These are phyloP conservation scores for Antheraea assamensis DNA, from an alignment of 2,888 invertebrate species.

Conservation along the genomic window DNA sequence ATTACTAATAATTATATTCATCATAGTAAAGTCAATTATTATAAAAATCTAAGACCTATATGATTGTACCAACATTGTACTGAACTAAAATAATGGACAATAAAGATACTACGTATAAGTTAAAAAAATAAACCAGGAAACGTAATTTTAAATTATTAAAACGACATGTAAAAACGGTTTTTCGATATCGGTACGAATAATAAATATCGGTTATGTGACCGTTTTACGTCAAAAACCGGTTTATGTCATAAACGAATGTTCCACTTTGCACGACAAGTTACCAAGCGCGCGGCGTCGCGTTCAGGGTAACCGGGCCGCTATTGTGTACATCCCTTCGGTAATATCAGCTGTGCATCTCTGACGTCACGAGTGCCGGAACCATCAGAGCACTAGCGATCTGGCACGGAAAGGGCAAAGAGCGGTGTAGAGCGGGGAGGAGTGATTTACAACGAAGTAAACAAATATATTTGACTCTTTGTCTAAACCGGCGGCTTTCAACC, in stretches of 20 bases:
- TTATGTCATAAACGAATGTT: background rate
- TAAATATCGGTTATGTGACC: background rate
- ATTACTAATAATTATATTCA: too few relatives aligned
- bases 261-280: background rate
- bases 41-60: too few relatives aligned
- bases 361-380: constrained; percentile 3
- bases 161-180: background rate
- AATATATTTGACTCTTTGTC: background rate
- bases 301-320: background rate
- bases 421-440: background rate
- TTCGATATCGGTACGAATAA: background rate
- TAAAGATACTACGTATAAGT: too few relatives aligned
- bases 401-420: background rate
- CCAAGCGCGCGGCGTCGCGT: background rate
- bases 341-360: constrained; percentile 2
- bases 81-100: too few relatives aligned
- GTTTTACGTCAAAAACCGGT: background rate
- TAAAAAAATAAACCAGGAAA: background rate
- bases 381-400: background rate
- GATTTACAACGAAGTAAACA: background rate
- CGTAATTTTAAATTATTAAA: background rate
- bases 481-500: too few relatives aligned
- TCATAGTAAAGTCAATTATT: too few relatives aligned
- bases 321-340: constrained; percentile 3
- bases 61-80: too few relatives aligned